Base-by-base conservation (phyloP, 2,888 invertebrate genomes). In the Cosmia trapezina region DNA sequence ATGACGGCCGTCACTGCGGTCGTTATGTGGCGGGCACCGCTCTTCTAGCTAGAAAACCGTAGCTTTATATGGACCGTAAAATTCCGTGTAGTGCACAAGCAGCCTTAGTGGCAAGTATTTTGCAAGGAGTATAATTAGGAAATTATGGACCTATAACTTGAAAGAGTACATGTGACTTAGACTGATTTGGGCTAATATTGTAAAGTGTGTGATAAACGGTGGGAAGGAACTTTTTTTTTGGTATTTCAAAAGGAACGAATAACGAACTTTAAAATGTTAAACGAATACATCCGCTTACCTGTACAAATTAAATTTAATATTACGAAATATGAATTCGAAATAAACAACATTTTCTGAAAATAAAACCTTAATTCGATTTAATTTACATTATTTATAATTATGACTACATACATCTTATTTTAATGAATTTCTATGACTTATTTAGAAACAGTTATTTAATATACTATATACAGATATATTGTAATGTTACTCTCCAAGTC, bases 121-220 rank as follows among this genome's bases (percentile, higher is more conserved):
- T 69, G 43, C 57, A 41, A 72, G 19, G 22, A 61, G 19, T 49
- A 2, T 70, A 60, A n/a, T 49, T 65, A 78, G 22, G 0, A 22
- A 69, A 59, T 33, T 22, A 66, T 57, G 57, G 59, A 77, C 69
- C 62, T 75, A 49, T 28, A 28, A 57, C 56, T 68, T 81, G 53
- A 5, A 61, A 70, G 28, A 54, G 49, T 74, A 67, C 4, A 51
- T 59, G 60, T 67, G 57, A 60, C 7, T 54, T 62, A 72, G 80
- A 80, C 73, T 80, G 73, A 80, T 76, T 76, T 56, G 76, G 76
- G 53, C 71, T 80, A 80, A 76, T 68, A 37, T 43, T 65, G 19
- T 74, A 49, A 4, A n/a, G 8, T 17, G 19, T n/a, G 49, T 66
- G 56, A 12, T 1, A 57, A 76, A 59, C 1, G 0, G 7, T 33